Evolutionary conservation across 1,140 invertebrate genomes (phyloP), one percentile per base, ranked within the genome.

Genomic region (Mylabris phalerata): DNA sequence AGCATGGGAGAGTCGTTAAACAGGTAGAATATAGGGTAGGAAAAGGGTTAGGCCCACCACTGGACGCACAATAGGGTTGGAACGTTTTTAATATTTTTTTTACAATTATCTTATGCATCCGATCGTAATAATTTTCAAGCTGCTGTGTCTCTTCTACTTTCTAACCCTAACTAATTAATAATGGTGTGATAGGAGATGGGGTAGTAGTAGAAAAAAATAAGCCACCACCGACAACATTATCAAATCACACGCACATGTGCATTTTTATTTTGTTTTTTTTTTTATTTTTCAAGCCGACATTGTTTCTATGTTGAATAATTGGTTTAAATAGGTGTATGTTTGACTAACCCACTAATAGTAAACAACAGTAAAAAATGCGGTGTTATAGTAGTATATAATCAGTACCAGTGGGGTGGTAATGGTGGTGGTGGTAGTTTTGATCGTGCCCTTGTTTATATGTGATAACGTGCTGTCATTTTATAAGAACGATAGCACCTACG

Each of bases 401-500:
- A 68, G 66, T 62, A 63, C 60, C 57, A 51, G 57, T 59, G 60
- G 59, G 60, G 65, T 61, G 62, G 44, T 4, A 32, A 7, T 7
- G 32, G 32, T 32, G 32, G 32, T 3, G 32, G 32, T 32, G 32
- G 32, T 32, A 7, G 32, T 32, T 32, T 32, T 32, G 32, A 32
- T 32, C 32, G 32, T 32, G 32, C 7, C 32, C 7, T 5, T 7
- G 32, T 32, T 32, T 32, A 65, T 64, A 54, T 66, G 63, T 67
- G 67, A 68, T 68, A 68, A 64, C 32, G 32, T 50, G 59, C 62
- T 68, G 67, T 68, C 67, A 68, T 68, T 68, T 57, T 52, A 55
- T 62, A 68, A 68, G 67, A 68, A 68, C 59, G 67, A 68, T 68
- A 63, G 62, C 57, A 66, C 67, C 67, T 59, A 62, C 57, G 67